phyloP scores from a whole-genome alignment of 2,113 vertebrate species.

The Isichthys henryi region DNA sequence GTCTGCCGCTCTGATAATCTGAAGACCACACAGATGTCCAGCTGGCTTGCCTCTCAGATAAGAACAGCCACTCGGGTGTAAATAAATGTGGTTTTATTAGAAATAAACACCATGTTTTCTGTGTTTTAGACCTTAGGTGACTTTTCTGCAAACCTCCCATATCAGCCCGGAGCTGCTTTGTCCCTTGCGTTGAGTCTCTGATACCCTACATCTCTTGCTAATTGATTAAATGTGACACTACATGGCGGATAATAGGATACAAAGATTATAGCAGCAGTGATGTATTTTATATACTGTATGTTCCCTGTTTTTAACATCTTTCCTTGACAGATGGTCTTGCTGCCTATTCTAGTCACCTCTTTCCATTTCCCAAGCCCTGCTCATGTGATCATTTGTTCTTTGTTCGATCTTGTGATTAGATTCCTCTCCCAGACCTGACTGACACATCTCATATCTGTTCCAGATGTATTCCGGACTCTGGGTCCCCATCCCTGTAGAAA shows the following conservation, averaged over 20 bases:
- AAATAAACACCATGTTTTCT: not conserved
- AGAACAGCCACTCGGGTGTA: not conserved
- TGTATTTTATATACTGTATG: not conserved
- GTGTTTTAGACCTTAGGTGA: not conserved
- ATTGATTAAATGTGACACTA: not conserved
- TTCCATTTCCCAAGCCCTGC: not conserved
- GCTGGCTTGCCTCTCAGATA: not conserved
- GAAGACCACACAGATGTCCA: not conserved
- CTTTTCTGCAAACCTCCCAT: not conserved
- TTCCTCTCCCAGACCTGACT: conserved; percentile 23
- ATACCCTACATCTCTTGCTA: not conserved
- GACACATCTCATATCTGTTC: conserved; percentile 23
- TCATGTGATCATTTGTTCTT: conserved; percentile 10
- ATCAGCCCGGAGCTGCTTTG: not conserved
- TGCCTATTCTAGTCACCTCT: not conserved
- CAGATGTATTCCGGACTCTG: conserved; percentile 20
- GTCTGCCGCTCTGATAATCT: not conserved
- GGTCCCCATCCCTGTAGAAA: conserved; percentile 15
- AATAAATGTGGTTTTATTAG: not conserved
- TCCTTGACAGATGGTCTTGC: not conserved
- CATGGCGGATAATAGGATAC: not conserved
- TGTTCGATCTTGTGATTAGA: conserved; percentile 26
- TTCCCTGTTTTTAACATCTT: not conserved
- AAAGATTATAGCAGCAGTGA: not conserved
- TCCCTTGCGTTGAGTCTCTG: not conserved